phyloP scores from a whole-genome alignment of 2,797 vertebrate species.

The Lepilemur septentrionalis region DNA sequence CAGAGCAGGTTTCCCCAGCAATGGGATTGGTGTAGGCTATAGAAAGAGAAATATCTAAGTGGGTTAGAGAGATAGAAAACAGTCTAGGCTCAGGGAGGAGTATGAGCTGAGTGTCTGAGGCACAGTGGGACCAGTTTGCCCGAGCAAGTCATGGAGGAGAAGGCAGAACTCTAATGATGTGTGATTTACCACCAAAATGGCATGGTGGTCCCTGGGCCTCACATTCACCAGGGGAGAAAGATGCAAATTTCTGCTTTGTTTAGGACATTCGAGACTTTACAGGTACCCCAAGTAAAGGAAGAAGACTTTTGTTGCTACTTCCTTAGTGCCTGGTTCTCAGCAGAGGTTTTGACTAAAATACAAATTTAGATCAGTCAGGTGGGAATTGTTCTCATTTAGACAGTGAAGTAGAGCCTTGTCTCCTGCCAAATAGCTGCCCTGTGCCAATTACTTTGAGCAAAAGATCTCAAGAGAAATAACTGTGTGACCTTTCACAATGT shows the following conservation, averaged over 20 bases:
- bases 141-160: not conserved
- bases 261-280: not conserved
- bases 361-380: not conserved
- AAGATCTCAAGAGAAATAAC: not conserved
- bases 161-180: fast-evolving
- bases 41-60: not conserved
- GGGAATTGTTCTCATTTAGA: not conserved
- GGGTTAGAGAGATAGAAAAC: not conserved
- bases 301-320: not conserved
- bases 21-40: not conserved
- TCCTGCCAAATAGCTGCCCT: not conserved
- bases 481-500: not conserved
- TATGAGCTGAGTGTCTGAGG: not conserved
- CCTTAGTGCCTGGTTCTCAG: not conserved
- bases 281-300: not conserved
- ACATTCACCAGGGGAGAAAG: not conserved
- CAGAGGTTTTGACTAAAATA: not conserved
- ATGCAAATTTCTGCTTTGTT: not conserved
- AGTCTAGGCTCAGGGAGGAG: not conserved
- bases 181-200: fast-evolving
- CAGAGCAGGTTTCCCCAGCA: not conserved
- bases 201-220: not conserved
- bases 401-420: not conserved
- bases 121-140: not conserved
- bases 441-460: not conserved